Conservation (phyloP, 2,113 vertebrate genomes). For the Grammomys surdaster region DNA sequence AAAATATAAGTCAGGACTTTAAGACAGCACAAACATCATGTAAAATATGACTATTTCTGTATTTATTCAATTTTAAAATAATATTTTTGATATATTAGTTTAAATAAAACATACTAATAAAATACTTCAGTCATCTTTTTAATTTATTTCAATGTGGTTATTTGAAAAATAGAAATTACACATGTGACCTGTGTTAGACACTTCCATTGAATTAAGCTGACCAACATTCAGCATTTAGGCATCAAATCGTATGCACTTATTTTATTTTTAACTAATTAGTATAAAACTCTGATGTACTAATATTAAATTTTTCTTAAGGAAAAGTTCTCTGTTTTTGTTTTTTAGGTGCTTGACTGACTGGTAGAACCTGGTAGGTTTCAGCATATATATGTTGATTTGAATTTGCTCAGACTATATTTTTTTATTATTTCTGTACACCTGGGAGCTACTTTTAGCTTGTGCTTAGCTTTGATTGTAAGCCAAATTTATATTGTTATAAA, state of each 20-base stretch:
- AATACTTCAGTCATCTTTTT: conserved; percentile 1
- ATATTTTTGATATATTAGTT: not conserved
- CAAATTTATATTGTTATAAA: conserved; percentile 56
- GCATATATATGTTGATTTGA: not conserved
- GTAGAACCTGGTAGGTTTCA: conserved; percentile 32
- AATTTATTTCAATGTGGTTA: not conserved
- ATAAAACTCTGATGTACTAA: conserved; percentile 3
- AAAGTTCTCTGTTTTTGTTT: conserved; percentile 32
- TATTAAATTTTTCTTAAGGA: not conserved
- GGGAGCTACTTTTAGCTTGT: conserved; percentile 52
- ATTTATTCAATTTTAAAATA: conserved; percentile 15
- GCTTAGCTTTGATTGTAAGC: conserved; percentile 40
- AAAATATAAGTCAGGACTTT: conserved; percentile 23
- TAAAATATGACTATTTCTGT: not conserved
- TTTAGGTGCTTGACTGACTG: not conserved
- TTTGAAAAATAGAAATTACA: conserved; percentile 42
- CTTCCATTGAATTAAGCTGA: not conserved
- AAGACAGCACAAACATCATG: not conserved
- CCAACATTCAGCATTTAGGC: not conserved
- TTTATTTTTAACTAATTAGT: conserved; percentile 20
- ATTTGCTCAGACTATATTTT: not conserved
- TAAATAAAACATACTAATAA: conserved; percentile 36
- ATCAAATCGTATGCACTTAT: not conserved
- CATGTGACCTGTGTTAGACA: not conserved
- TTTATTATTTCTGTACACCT: conserved; percentile 31